Base-by-base conservation (phyloP, 2,888 invertebrate species). In the Metallyticus violacea region DNA sequence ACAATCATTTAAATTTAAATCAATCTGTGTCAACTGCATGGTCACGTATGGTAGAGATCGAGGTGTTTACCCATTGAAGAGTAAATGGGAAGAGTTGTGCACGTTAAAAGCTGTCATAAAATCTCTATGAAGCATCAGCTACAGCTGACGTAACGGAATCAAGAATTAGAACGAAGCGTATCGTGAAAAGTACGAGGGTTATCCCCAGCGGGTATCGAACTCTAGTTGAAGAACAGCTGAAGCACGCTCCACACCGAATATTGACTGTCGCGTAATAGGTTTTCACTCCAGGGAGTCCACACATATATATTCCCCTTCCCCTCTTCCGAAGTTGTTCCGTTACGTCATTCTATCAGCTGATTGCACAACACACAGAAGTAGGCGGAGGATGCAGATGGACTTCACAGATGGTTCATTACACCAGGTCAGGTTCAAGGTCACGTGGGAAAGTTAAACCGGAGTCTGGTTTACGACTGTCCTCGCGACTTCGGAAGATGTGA, bases 401-500 rank as follows among this genome's bases (percentile, higher is more conserved):
- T 83, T 29, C 83, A 77, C 26, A 81, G 81, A 81, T 81, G 81
- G 81, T 81, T 81, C 29, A 81, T 82, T 83, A 77, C 28, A 77
- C 77, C 26, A 27, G 83, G 83, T 83, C 83, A 83, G 77, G 83
- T 83, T 83, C 83, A 83, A 83, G 83, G 83, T 62, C 82, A 27
- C 27, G 26, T 62, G 62, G 29, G 29, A 80, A 80, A 81, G 81
- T 81, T 25, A 25, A 26, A 30, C 30, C 30, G 30, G 30, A 30
- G 40, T 40, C n/a, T n/a, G n/a, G n/a, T n/a, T n/a, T n/a, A n/a
- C n/a, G n/a, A n/a, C n/a, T n/a, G n/a, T n/a, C 40, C 40, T 40
- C 3, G 40, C 40, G 40, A 62, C 40, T 62, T 40, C 40, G 9
- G 9, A 15, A 40, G 40, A 40, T 40, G 40, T 40, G 40, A 40